Base-by-base conservation (phyloP, 2,113 vertebrate species). In the Misgurnus anguillicaudatus region DNA sequence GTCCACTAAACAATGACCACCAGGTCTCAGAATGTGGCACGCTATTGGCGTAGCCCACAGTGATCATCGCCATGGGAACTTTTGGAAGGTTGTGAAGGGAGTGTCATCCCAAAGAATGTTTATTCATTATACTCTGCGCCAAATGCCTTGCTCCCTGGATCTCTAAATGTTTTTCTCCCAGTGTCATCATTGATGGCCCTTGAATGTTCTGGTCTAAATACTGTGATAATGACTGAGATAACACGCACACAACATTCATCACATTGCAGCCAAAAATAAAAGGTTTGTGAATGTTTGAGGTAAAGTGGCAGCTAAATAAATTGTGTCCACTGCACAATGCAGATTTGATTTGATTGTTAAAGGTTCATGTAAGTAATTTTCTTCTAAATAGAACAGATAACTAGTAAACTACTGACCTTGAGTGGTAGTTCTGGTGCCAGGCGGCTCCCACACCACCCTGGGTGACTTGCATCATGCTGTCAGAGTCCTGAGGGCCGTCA, bases 391-490 rank as follows among this genome's bases (percentile, higher is more conserved):
- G 24, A 31, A 31, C 24, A 31, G 24, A 31, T 31, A 31, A 31
- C 24, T 31, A 31, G 24, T 31, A 31, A 31, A 31, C 24, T 31
- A 80, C 93, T 92, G 84, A 98, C 97, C 96, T 98, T 88, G 94
- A 91, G 67, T 96, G 95, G 90, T 94, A 98, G 89, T 87, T 89
- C 80, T 95, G 94, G 74, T 94, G 94, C 97, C 96, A 98, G 75
- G 93, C 90, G 85, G 91, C 89, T 86, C 94, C 93, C 88, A 95
- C 86, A n/a, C 82, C 90, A 80, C 94, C 92, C 86, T 90, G 94
- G 84, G 95, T 94, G 93, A 96, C 92, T 90, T 95, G 94, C 95
- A 95, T 95, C 95, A 96, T 95, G 93, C 94, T 94, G 88, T 90
- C 76, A 3, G 83, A 86, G 86, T 94, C 88, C 4, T 86, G 90